Evolutionary conservation across 37 sponge, comb jelly and placozoan species (phyloP).

Genomic region (Beroe ovata): DNA sequence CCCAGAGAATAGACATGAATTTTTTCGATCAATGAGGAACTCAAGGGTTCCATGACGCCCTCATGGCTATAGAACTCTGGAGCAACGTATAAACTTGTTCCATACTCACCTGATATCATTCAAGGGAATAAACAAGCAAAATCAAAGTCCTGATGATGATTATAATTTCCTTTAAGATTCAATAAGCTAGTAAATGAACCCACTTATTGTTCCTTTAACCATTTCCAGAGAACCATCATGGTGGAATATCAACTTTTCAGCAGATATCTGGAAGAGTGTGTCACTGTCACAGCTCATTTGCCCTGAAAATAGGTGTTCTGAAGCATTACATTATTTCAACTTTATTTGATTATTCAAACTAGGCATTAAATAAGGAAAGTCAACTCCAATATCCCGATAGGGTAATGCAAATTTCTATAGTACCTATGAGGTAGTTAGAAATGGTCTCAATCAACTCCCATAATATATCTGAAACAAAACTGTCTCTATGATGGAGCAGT

Average conservation of each 20-base stretch:
- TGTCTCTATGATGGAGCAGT: not conserved
- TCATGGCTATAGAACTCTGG: slow-evolving; percentile 22
- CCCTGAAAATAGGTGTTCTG: no score
- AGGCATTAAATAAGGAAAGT: not conserved
- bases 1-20: slow-evolving; percentile 54
- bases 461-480: not conserved
- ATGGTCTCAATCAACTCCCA: not conserved
- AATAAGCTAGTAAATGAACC: not conserved
- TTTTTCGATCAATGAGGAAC: not conserved
- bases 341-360: not conserved
- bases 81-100: slow-evolving; percentile 7
- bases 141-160: no score
- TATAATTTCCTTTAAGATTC: no score
- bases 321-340: no score
- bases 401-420: not conserved
- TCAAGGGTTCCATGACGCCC: not conserved
- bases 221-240: not conserved
- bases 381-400: not conserved
- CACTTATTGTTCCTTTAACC: not conserved
- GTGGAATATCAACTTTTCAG: not conserved
- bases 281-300: no score
- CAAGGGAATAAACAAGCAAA: no score
- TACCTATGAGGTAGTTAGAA: not conserved
- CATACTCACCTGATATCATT: not conserved
- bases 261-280: not conserved